phyloP scores from a whole-genome alignment of 2,113 vertebrate species.

The Lonchura striata region DNA sequence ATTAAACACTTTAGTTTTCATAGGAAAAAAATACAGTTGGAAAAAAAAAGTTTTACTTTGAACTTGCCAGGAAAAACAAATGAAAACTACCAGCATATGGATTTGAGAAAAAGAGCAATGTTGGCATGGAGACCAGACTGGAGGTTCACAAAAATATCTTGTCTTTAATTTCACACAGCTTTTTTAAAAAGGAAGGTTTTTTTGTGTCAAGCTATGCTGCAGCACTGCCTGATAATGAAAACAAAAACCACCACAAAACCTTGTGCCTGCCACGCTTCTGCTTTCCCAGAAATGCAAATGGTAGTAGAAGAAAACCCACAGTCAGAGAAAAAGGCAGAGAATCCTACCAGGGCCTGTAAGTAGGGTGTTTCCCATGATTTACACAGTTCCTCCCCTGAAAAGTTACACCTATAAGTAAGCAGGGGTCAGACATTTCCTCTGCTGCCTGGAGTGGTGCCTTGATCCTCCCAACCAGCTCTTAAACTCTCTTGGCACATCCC shows the following conservation, averaged over 20 bases:
- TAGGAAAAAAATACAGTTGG: background rate
- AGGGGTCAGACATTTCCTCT: background rate
- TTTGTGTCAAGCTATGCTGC: background rate
- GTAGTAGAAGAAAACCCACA: background rate
- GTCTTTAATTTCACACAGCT: background rate
- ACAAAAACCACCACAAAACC: background rate
- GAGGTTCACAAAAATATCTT: constrained; percentile 50
- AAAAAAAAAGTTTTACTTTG: background rate
- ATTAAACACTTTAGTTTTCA: background rate
- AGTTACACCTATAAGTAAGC: background rate
- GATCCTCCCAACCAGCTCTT: background rate
- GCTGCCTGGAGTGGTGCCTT: background rate
- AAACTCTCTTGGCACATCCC: background rate
- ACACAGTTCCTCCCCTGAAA: background rate
- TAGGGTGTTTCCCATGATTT: background rate
- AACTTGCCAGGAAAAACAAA: constrained; percentile 56
- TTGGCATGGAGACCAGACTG: constrained; percentile 58
- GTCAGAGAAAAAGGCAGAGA: background rate
- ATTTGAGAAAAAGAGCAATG: constrained; percentile 59
- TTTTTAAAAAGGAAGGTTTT: background rate
- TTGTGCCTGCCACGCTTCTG: background rate
- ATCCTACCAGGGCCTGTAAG: background rate
- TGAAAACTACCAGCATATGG: constrained; percentile 40
- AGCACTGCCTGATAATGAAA: background rate
- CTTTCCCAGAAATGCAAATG: background rate